A percentile compares a stretch with the other conserved stretches of the same genome.
Conservation (phyloP, 2,888 invertebrate genomes). For the Sinodicranocentrus sp. region DNA sequence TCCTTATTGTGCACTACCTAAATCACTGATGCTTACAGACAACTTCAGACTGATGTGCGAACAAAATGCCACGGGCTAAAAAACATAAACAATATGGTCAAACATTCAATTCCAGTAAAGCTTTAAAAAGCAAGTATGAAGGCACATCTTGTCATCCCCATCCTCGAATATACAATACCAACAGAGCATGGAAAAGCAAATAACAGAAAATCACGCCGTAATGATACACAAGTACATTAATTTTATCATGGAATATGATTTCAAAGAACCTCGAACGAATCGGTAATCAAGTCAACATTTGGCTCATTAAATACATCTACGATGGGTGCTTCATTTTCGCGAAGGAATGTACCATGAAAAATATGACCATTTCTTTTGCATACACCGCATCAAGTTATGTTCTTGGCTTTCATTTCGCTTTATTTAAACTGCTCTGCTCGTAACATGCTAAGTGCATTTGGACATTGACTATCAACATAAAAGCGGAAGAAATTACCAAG, state of each 20-base stretch:
- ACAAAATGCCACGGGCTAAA: not conserved
- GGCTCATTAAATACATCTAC: constrained; percentile 55
- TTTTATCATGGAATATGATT: constrained; percentile 57
- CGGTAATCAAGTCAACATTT: constrained; percentile 63
- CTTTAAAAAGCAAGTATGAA: not conserved
- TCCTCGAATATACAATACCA: constrained; percentile 8
- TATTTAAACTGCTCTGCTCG: constrained; percentile 14
- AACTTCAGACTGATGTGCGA: not conserved
- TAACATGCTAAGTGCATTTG: not conserved
- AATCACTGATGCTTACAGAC: not conserved
- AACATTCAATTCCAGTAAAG: not conserved
- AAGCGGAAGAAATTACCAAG: constrained; percentile 40
- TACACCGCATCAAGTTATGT: no score
- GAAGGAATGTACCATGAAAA: constrained; percentile 35
- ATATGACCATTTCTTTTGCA: constrained; percentile 41
- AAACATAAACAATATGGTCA: constrained; percentile 13
- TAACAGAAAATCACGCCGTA: constrained; percentile 58
- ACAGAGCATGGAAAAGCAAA: constrained; percentile 58
- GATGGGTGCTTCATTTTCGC: constrained; percentile 15
- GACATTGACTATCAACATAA: constrained; percentile 15
- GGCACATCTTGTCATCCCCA: not conserved
- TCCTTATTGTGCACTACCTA: not conserved
- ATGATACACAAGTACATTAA: constrained; percentile 30
- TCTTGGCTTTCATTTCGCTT: constrained; percentile 37
- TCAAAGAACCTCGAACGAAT: constrained; percentile 63